Evolutionary conservation across 2,888 invertebrate genomes (phyloP).

Genomic region (Macrosiphum euphorbiae): DNA sequence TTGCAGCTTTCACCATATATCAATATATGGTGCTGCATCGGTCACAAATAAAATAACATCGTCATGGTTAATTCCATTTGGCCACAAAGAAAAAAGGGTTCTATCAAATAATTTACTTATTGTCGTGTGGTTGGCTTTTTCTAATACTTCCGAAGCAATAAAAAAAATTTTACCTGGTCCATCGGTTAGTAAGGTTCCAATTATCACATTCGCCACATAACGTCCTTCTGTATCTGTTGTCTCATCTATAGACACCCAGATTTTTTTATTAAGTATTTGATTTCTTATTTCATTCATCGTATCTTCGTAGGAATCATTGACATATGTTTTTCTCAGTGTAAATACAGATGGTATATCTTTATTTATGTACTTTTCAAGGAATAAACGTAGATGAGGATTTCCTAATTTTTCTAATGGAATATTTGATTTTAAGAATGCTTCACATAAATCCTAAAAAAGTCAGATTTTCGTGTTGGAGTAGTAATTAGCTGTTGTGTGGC

Average conservation of each 20-base stretch:
- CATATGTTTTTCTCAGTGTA: constrained; percentile 33
- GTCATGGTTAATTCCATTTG: constrained; percentile 45
- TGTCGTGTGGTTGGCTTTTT: constrained; percentile 52
- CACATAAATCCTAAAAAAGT: too few relatives aligned
- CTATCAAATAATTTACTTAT: constrained; percentile 46
- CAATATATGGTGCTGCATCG: constrained; percentile 67
- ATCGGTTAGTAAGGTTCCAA: constrained; percentile 5
- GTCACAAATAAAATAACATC: constrained; percentile 48
- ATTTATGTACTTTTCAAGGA: constrained; percentile 38
- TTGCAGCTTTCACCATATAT: constrained; percentile 68
- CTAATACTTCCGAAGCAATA: not conserved
- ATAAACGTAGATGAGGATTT: not conserved
- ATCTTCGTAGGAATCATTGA: constrained; percentile 17
- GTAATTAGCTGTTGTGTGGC: too few relatives aligned
- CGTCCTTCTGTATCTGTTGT: not conserved
- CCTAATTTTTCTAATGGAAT: constrained; percentile 41
- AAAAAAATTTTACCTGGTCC: constrained; percentile 27
- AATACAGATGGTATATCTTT: constrained; percentile 22
- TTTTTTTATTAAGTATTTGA: constrained; percentile 8
- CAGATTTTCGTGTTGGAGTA: too few relatives aligned
- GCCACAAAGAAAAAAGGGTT: constrained; percentile 34
- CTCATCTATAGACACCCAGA: not conserved
- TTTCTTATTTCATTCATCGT: constrained; percentile 29
- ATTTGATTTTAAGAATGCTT: constrained; percentile 9
- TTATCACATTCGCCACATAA: constrained; percentile 27